Percentiles rank a stretch among this genome's conserved stretches.
Conservation (phyloP, 2,113 vertebrate species). For the Mobula hypostoma region DNA sequence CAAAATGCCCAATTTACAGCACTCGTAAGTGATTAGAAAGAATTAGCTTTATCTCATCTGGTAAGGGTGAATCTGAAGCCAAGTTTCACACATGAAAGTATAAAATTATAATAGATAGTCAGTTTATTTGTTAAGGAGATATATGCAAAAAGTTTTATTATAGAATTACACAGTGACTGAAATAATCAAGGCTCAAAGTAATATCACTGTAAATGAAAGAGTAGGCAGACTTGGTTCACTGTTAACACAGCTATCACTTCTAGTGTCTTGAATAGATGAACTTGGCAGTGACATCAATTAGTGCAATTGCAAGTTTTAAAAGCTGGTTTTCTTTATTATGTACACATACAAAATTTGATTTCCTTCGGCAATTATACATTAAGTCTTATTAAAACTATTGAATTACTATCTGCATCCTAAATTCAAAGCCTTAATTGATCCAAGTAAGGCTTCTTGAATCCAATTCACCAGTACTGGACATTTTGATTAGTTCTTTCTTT, state of each 20-base stretch:
- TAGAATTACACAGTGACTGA: neutral
- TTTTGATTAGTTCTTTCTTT: constrained; percentile 2
- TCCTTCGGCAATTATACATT: neutral
- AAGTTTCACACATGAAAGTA: neutral
- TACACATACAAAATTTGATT: neutral
- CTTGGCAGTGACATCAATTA: neutral
- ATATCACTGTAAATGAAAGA: neutral
- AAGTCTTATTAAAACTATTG: neutral
- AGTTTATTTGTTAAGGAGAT: neutral
- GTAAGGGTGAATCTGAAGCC: neutral
- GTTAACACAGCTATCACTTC: neutral
- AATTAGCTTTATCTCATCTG: neutral
- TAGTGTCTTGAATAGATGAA: neutral
- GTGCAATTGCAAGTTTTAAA: constrained; percentile 2
- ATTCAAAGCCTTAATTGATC: neutral
- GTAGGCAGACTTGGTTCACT: neutral
- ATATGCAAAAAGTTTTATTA: neutral
- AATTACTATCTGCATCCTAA: neutral
- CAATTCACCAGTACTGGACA: neutral
- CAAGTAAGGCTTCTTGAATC: neutral
- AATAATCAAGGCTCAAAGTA: constrained; percentile 10
- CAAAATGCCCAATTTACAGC: neutral
- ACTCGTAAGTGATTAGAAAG: neutral
- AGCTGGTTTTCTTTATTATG: neutral
- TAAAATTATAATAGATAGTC: neutral